These are phyloP conservation scores for Aleiodes testaceus DNA, from an alignment of 2,888 invertebrate species.

Conservation along the genomic window DNA sequence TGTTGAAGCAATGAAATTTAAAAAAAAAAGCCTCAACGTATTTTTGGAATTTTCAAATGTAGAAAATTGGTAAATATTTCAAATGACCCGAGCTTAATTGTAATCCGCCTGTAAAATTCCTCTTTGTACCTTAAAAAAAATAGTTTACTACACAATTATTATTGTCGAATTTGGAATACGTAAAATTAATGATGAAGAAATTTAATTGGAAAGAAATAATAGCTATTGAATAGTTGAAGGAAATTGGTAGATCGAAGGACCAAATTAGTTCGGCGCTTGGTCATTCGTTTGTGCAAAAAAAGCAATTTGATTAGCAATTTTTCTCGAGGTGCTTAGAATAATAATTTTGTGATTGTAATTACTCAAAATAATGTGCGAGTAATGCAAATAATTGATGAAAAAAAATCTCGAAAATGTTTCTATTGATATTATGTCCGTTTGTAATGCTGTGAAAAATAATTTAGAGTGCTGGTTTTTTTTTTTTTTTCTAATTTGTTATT, in stretches of 20 bases:
- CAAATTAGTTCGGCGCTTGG: conserved; percentile 26
- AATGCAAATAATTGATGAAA: conserved; percentile 16
- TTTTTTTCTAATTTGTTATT: conserved; percentile 18
- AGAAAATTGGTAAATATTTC: conserved; percentile 39
- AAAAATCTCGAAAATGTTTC: conserved; percentile 45
- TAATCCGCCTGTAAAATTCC: conserved; percentile 64
- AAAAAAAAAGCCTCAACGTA: conserved; percentile 12
- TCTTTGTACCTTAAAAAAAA: conserved; percentile 64
- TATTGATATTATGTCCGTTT: conserved; percentile 55
- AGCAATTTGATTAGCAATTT: conserved; percentile 20
- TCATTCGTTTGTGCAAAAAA: conserved; percentile 28
- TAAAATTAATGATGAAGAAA: conserved; percentile 12
- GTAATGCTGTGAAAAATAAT: conserved; percentile 52
- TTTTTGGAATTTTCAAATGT: conserved; percentile 17
- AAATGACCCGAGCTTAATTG: conserved; percentile 63
- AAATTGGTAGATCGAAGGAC: background rate
- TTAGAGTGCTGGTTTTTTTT: conserved; percentile 31
- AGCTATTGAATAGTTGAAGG: too few relatives aligned
- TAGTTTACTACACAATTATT: conserved; percentile 51
- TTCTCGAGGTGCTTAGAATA: conserved; percentile 29
- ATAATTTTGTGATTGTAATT: conserved; percentile 18
- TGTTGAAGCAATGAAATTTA: conserved; percentile 19
- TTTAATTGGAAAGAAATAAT: background rate
- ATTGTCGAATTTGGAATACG: conserved; percentile 33
- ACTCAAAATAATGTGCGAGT: conserved; percentile 30